These are phyloP conservation scores for Drosophila gaucha DNA, from an alignment of 2,888 invertebrate species.

Conservation along the genomic window DNA sequence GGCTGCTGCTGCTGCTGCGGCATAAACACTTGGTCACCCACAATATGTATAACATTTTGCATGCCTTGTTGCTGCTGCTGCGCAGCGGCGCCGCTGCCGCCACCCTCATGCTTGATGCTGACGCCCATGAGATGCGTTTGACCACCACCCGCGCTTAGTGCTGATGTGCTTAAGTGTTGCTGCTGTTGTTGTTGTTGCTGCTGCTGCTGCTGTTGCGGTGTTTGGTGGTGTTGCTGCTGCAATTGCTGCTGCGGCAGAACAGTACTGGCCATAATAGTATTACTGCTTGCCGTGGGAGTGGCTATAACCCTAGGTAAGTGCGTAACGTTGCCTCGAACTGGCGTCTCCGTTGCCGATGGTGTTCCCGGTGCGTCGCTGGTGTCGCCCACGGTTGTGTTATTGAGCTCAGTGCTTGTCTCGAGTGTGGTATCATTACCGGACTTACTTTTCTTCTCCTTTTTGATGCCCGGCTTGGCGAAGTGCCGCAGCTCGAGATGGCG, in stretches of 20 bases:
- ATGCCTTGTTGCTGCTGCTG: constrained; percentile 64
- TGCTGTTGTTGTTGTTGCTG: constrained; percentile 50
- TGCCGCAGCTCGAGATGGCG: constrained; percentile 86
- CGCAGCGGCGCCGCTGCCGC: constrained; percentile 43
- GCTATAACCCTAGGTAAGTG: constrained; percentile 57
- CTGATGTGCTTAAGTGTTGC: constrained; percentile 64
- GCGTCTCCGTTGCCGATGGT: constrained; percentile 37
- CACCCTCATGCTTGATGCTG: constrained; percentile 60
- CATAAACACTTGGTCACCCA: constrained; percentile 78
- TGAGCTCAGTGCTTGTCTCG: constrained; percentile 61
- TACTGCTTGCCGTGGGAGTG: constrained; percentile 40
- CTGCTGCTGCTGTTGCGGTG: constrained; percentile 44
- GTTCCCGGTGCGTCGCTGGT: constrained; percentile 43
- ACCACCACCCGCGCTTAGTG: constrained; percentile 60
- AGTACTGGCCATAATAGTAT: constrained; percentile 62
- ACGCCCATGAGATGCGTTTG: constrained; percentile 66
- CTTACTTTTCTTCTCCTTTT: constrained; percentile 85
- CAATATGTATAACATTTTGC: constrained; percentile 83
- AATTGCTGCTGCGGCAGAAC: constrained; percentile 68
- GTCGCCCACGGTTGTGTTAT: constrained; percentile 61
- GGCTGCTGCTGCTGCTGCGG: constrained; percentile 64
- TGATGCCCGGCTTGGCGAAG: constrained; percentile 85
- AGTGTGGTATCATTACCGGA: constrained; percentile 72
- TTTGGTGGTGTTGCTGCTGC: constrained; percentile 53
- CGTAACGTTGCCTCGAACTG: constrained; percentile 38